Conservation (phyloP, 2,797 vertebrate species). For the Threskiornis aethiopicus region DNA sequence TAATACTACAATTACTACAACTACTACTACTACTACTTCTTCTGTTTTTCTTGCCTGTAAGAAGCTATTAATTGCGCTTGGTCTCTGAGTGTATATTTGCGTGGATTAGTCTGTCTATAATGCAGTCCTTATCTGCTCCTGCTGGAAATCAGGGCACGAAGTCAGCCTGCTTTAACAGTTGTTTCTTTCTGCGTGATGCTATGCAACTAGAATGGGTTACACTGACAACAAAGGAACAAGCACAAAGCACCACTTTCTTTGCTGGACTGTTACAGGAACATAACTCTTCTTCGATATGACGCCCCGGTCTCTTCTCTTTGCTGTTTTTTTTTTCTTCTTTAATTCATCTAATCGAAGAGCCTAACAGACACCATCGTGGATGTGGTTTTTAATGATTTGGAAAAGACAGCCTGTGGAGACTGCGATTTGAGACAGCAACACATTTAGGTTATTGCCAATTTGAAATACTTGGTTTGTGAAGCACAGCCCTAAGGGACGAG, state of each 20-base stretch:
- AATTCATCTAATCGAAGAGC: constrained; percentile 69
- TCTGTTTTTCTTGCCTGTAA: constrained; percentile 47
- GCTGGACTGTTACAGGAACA: constrained; percentile 72
- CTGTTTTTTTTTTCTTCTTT: constrained; percentile 20
- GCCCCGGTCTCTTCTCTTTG: constrained; percentile 43
- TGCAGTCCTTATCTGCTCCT: constrained; percentile 80
- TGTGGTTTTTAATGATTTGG: constrained; percentile 77
- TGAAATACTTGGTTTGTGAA: constrained; percentile 78
- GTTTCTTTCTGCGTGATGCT: constrained; percentile 73
- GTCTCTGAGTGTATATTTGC: constrained; percentile 71
- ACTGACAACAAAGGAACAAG: constrained; percentile 78
- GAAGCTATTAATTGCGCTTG: constrained; percentile 66
- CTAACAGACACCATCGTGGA: constrained; percentile 71
- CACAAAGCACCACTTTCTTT: constrained; percentile 72
- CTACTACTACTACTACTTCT: not conserved
- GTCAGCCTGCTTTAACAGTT: constrained; percentile 73
- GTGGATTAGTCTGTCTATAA: constrained; percentile 81
- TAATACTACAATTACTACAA: constrained; percentile 16
- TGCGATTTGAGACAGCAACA: constrained; percentile 69
- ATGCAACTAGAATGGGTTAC: constrained; percentile 73
- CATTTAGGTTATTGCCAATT: constrained; percentile 75
- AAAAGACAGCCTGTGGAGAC: constrained; percentile 76
- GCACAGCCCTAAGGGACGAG: constrained; percentile 85
- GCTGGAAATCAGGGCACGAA: constrained; percentile 75
- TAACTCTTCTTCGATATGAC: constrained; percentile 58